These are phyloP conservation scores for Eciton burchellii DNA, from an alignment of 1,140 invertebrate genomes.

Conservation along the genomic window DNA sequence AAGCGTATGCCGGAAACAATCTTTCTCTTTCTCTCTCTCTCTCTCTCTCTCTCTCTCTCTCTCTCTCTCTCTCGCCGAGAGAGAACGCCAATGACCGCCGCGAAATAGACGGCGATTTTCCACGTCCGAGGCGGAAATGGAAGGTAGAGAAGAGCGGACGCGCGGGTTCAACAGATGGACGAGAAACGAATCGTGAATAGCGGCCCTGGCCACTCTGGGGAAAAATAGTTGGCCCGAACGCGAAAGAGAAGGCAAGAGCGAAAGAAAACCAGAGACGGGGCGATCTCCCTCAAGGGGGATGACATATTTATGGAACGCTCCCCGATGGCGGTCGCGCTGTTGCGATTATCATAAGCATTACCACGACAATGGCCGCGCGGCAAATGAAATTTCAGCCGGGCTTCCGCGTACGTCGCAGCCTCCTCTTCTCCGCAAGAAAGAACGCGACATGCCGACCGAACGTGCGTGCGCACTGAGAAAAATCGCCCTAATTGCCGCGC, in stretches of 20 bases:
- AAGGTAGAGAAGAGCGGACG: constrained; percentile 46
- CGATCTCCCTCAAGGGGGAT: constrained; percentile 68
- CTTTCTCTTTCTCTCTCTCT: too few species aligned
- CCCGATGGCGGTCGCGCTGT: neutral
- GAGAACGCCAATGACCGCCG: constrained; percentile 27
- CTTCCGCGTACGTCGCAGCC: too few species aligned
- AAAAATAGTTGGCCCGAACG: constrained; percentile 47
- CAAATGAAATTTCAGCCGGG: constrained; percentile 18
- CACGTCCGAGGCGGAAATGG: constrained; percentile 55
- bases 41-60: too few species aligned
- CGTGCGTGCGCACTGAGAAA: neutral
- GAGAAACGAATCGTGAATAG: constrained; percentile 57
- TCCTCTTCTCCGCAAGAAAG: too few species aligned
- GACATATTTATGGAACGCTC: constrained; percentile 65
- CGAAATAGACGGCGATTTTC: constrained; percentile 57
- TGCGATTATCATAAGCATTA: constrained; percentile 11
- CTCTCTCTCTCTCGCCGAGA: too few species aligned
- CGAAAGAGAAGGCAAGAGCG: constrained; percentile 19
- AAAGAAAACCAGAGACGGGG: constrained; percentile 10
- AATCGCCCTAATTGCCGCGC: constrained; percentile 19
- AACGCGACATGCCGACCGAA: too few species aligned
- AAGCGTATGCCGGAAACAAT: constrained; percentile 24
- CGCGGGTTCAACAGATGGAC: constrained; percentile 49
- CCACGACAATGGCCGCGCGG: neutral
- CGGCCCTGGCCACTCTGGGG: constrained; percentile 51